Evolutionary conservation across 2,797 vertebrate species (phyloP), one percentile per base, ranked within the genome.

Genomic region (Lemur catta): DNA sequence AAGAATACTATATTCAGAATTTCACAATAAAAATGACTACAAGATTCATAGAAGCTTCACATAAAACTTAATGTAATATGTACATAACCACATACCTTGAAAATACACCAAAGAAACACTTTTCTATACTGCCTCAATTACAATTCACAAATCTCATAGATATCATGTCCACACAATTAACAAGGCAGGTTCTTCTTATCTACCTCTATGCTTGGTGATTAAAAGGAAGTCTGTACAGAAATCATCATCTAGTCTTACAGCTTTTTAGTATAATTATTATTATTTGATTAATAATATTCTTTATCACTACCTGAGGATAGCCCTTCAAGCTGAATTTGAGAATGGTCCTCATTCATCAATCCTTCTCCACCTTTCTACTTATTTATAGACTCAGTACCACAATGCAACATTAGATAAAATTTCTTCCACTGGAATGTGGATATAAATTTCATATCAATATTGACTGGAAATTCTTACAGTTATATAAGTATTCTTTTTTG

Each of bases 401-500:
- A 91, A 72, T 69, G 8, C 26, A 89, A 59, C 76, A 76, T 41
- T 84, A 87, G 43, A 10, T 93, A 87, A 84, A 94, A 55, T 65
- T 61, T 48, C 3, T 50, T 89, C 33, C 30, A 71, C 5, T 61
- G 8, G 11, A 94, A 86, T 85, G 17, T 2, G 59, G 15, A 76
- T 41, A 85, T 30, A 74, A 74, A 85, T 59, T 87, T 80, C n/a
- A 63, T 5, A 35, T 43, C 86, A 55, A 84, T 30, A 55, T 50
- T 76, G 59, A 93, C 18, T 84, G 71, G 43, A 84, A 90, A 89
- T 82, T 82, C 20, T 95, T 76, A 86, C 63, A 59, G 74, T 26
- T 76, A 0, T 91, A 65, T 55, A 91, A n/a, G 7, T 52, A 65
- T 3, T 35, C 22, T 71, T 92, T 41, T 71, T 61, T 48, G 9